phyloP scores from a whole-genome alignment of 1,140 invertebrate species.

The Scylla paramamosain region DNA sequence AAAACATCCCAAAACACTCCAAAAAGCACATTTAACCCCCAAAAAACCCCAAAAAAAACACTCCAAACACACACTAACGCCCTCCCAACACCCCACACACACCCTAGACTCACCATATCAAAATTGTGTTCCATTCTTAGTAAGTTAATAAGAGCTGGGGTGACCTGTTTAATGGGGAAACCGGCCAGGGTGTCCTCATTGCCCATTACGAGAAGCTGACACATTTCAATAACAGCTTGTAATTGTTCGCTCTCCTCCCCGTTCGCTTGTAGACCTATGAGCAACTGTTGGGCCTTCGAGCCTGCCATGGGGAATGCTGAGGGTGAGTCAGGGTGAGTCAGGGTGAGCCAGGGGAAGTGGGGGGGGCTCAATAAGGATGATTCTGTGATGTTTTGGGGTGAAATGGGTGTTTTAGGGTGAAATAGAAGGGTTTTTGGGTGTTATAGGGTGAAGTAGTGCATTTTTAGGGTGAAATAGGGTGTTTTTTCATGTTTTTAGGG shows the following conservation, averaged over 20 bases:
- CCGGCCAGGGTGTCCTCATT: constrained; percentile 99
- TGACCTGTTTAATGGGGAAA: constrained; percentile 98
- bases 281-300: constrained; percentile 95
- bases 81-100: neutral
- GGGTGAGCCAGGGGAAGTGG: neutral
- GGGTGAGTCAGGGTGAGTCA: neutral
- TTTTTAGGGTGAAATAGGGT: too few species aligned
- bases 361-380: neutral
- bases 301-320: constrained; percentile 81
- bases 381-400: neutral
- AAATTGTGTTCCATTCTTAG: constrained; percentile 98
- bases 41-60: too few species aligned
- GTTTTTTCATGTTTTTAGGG: too few species aligned
- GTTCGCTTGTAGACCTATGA: constrained; percentile 94
- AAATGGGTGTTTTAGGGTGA: too few species aligned
- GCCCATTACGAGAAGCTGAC: constrained; percentile 98
- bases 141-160: constrained; percentile 94
- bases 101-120: constrained; percentile 88
- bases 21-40: too few species aligned
- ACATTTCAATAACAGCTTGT: constrained; percentile 99
- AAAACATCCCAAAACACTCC: too few species aligned
- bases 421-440: too few species aligned
- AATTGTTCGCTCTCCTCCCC: constrained; percentile 98
- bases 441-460: too few species aligned
- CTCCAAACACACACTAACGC: neutral